Percentiles rank a stretch among this genome's conserved stretches.
Evolutionary conservation across 2,797 vertebrate genomes (phyloP).

Genomic region (Pipistrellus nathusii): DNA sequence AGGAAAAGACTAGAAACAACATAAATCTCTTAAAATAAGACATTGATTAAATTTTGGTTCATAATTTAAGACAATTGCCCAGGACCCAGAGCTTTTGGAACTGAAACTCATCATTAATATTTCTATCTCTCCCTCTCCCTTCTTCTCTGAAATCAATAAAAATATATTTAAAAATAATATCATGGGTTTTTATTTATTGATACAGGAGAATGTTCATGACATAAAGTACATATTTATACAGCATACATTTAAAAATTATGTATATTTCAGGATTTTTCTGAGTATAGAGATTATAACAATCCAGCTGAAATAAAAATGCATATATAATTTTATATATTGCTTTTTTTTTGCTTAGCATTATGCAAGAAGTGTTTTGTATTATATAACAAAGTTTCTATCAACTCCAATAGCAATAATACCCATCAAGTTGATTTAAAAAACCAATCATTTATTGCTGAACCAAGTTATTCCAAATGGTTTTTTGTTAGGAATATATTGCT

Average conservation of each 20-base stretch:
- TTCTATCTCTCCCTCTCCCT: too few species aligned
- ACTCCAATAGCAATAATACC: background rate
- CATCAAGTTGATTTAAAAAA: conserved; percentile 6
- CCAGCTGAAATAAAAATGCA: conserved; percentile 11
- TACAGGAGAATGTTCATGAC: background rate
- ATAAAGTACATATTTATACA: background rate
- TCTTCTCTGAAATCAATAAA: too few species aligned
- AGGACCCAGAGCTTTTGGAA: too few species aligned
- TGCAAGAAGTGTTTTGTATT: background rate
- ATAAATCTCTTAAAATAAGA: background rate
- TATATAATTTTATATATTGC: conserved; percentile 45
- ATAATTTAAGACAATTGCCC: background rate
- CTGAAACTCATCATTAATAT: too few species aligned
- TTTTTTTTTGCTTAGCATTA: conserved; percentile 43
- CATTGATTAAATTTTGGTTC: background rate
- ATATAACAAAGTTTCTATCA: conserved; percentile 26
- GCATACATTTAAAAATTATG: background rate
- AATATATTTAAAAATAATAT: background rate
- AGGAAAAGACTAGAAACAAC: conserved; percentile 28
- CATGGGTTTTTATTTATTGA: background rate
- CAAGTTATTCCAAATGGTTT: background rate
- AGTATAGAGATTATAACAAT: conserved; percentile 30
- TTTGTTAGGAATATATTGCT: background rate
- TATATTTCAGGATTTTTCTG: conserved; percentile 25
- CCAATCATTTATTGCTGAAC: conserved; percentile 4